Percentiles rank a stretch among this genome's conserved stretches.
phyloP scores from a whole-genome alignment of 2,113 vertebrate genomes.

The Aix galericulata region DNA sequence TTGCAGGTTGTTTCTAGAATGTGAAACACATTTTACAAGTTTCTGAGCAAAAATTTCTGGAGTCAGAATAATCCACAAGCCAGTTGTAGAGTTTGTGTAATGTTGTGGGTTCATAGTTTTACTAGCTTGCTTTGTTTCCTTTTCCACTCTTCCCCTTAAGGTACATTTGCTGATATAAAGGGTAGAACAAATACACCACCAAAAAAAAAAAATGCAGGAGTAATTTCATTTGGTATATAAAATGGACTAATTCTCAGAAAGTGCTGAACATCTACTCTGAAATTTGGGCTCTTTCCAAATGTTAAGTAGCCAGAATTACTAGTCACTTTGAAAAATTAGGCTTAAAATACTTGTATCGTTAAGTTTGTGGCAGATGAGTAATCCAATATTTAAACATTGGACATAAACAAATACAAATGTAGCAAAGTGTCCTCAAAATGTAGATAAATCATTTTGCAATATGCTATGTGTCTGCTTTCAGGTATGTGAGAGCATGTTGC shows the following conservation, averaged over 20 bases:
- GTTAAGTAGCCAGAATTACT: conserved; percentile 38
- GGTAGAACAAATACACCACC: background rate
- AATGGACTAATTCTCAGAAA: conserved; percentile 10
- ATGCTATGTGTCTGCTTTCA: background rate
- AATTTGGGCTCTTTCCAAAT: conserved; percentile 33
- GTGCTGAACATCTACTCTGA: conserved; percentile 23
- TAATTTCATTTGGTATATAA: background rate
- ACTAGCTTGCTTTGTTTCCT: background rate
- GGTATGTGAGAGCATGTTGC: background rate
- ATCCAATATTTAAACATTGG: conserved; percentile 29
- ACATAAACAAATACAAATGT: conserved; percentile 56
- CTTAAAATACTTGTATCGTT: conserved; percentile 46
- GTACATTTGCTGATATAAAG: background rate
- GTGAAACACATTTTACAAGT: background rate
- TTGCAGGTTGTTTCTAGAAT: background rate
- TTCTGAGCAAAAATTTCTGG: background rate
- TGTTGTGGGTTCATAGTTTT: background rate
- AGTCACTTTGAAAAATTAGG: conserved; percentile 49
- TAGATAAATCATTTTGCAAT: conserved; percentile 52
- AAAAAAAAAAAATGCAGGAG: background rate
- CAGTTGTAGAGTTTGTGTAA: background rate
- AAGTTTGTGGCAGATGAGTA: conserved; percentile 31
- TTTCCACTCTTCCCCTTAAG: background rate
- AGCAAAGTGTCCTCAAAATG: conserved; percentile 26
- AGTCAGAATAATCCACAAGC: background rate